Conservation (phyloP, 1,140 invertebrate genomes). For the Atopsyche davidsoni region DNA sequence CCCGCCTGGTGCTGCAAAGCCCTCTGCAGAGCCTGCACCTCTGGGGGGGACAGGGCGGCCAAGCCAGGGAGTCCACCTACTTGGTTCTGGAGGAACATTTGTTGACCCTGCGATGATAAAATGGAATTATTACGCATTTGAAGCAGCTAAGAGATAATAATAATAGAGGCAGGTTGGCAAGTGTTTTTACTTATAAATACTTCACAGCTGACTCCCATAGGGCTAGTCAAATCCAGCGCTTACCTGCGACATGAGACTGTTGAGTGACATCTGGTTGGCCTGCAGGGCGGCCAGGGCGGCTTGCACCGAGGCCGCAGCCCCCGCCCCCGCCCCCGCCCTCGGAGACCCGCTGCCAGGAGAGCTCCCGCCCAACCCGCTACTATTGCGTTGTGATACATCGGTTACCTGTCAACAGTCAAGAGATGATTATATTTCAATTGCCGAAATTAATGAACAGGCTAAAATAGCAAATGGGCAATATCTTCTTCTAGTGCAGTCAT, state of each 20-base stretch:
- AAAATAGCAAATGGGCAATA: no score
- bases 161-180: background rate
- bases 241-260: slow-evolving; percentile 20
- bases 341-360: slow-evolving; percentile 41
- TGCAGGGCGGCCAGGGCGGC: slow-evolving; percentile 61
- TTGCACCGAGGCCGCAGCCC: slow-evolving; percentile 46
- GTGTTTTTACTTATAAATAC: background rate
- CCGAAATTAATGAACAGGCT: no score
- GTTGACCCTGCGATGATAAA: slow-evolving; percentile 27
- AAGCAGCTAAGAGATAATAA: background rate
- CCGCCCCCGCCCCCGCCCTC: slow-evolving; percentile 45
- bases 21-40: slow-evolving; percentile 59
- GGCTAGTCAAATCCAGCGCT: no score
- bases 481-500: no score
- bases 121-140: background rate
- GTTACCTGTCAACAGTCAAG: slow-evolving; percentile 43
- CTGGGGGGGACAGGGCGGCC: slow-evolving; percentile 50
- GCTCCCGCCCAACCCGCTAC: slow-evolving; percentile 43
- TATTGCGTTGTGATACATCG: slow-evolving; percentile 49
- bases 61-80: slow-evolving; percentile 51
- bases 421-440: no score
- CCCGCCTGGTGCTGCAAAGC: slow-evolving; percentile 58
- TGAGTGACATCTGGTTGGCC: slow-evolving; percentile 47
- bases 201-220: background rate
- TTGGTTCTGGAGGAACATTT: slow-evolving; percentile 35